Evolutionary conservation across 1,140 invertebrate species (phyloP).

Genomic region (Catajapyx aquilonaris): DNA sequence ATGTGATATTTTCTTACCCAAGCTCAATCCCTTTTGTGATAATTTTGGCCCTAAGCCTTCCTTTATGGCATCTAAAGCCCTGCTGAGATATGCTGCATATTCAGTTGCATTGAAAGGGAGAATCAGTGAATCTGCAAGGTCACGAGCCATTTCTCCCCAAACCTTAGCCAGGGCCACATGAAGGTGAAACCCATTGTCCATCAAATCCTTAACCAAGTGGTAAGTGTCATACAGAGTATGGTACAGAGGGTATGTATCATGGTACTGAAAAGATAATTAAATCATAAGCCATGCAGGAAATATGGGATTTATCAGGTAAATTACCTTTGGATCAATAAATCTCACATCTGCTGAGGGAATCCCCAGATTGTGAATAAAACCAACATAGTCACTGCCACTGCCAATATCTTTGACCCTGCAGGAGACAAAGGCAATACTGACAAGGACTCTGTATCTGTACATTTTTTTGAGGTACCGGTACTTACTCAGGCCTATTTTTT

Average conservation of each 20-base stretch:
- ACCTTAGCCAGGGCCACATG: constrained; percentile 10
- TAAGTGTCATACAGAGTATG: constrained; percentile 13
- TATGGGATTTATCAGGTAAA: no score
- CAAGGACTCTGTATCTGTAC: not conserved
- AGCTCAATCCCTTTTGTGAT: not conserved
- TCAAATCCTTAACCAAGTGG: constrained; percentile 9
- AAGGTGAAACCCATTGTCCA: constrained; percentile 9
- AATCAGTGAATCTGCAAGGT: not conserved
- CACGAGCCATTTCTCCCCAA: constrained; percentile 11
- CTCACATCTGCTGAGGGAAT: constrained; percentile 16
- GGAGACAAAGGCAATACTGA: not conserved
- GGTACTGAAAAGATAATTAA: not conserved
- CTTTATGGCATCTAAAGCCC: not conserved
- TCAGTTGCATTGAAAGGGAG: not conserved
- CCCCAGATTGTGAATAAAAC: constrained; percentile 14
- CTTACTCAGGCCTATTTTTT: not conserved
- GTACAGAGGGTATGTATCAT: constrained; percentile 8
- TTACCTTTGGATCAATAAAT: constrained; percentile 7
- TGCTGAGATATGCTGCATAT: not conserved
- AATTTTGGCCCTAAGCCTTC: not conserved
- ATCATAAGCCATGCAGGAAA: no score
- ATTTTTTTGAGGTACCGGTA: not conserved
- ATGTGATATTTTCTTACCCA: not conserved
- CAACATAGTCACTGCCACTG: constrained; percentile 12
- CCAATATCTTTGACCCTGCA: constrained; percentile 11